Evolutionary conservation across 2,888 invertebrate genomes (phyloP).

Genomic region (Helleia helle): DNA sequence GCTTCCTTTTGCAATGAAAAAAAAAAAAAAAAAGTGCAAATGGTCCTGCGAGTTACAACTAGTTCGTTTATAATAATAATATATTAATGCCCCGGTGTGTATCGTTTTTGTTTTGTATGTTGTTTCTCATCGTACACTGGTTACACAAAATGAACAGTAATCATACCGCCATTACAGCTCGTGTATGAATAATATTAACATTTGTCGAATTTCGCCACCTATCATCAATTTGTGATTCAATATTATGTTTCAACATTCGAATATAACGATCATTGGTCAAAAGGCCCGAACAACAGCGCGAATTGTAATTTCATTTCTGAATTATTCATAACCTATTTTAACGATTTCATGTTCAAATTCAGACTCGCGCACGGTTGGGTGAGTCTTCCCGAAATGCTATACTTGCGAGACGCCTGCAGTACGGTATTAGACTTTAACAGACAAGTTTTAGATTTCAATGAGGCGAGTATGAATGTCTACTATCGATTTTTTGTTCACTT

Average conservation of each 20-base stretch:
- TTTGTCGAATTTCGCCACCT: not conserved
- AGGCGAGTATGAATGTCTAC: too few relatives aligned
- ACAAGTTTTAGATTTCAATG: not conserved
- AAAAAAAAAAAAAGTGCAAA: too few relatives aligned
- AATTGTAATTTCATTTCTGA: constrained; percentile 19
- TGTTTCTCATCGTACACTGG: too few relatives aligned
- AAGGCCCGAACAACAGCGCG: constrained; percentile 15
- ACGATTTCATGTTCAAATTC: constrained; percentile 12
- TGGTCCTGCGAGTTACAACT: too few relatives aligned
- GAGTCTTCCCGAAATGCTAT: not conserved
- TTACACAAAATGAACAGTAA: not conserved
- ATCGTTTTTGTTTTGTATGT: too few relatives aligned
- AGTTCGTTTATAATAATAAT: too few relatives aligned
- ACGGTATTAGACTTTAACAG: not conserved
- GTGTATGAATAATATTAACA: not conserved
- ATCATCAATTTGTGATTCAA: constrained; percentile 7
- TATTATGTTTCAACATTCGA: constrained; percentile 7
- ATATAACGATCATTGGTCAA: constrained; percentile 8
- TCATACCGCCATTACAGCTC: not conserved
- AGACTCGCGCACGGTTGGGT: not conserved
- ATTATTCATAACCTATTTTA: constrained; percentile 19
- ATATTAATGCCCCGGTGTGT: too few relatives aligned
- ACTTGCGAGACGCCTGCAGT: not conserved
- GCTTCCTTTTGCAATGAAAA: too few relatives aligned
- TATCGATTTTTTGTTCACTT: too few relatives aligned